Conservation (phyloP, 2,797 vertebrate genomes). For the Girardinus metallicus region DNA sequence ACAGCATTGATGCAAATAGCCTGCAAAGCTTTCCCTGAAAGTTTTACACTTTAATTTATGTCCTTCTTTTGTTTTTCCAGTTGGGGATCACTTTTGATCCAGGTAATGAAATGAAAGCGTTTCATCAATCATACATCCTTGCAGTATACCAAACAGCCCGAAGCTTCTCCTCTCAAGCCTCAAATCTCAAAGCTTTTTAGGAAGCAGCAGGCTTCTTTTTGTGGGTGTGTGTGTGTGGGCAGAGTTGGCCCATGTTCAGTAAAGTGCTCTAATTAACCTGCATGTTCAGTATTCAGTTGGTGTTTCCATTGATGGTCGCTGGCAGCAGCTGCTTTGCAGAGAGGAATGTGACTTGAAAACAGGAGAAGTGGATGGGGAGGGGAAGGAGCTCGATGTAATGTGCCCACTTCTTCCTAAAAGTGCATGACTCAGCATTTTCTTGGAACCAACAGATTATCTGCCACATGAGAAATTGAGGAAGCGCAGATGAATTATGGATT, state of each 20-base stretch:
- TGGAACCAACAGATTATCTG: neutral
- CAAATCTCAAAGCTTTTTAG: conserved; percentile 33
- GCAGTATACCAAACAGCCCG: conserved; percentile 3
- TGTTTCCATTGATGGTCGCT: conserved; percentile 30
- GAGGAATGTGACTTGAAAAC: conserved; percentile 38
- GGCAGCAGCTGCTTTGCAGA: conserved; percentile 24
- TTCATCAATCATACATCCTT: conserved; percentile 21
- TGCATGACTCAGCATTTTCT: conserved; percentile 54
- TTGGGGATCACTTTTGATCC: conserved; percentile 17
- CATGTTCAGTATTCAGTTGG: conserved; percentile 57
- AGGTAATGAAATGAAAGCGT: conserved; percentile 12
- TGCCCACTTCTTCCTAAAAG: conserved; percentile 9
- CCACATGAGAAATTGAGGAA: conserved; percentile 3
- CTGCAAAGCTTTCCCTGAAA: neutral
- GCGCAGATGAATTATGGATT: conserved; percentile 16
- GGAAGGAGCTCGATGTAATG: conserved; percentile 9
- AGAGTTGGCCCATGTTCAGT: conserved; percentile 52
- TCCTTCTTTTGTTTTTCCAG: neutral
- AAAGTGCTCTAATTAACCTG: conserved; percentile 49
- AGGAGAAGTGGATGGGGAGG: neutral
- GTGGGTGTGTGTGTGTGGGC: neutral
- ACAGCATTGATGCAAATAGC: conserved; percentile 1
- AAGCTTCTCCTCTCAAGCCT: neutral
- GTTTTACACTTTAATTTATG: neutral
- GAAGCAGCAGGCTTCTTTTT: neutral